phyloP scores from a whole-genome alignment of 2,888 invertebrate species.

The Acleris sparsana region DNA sequence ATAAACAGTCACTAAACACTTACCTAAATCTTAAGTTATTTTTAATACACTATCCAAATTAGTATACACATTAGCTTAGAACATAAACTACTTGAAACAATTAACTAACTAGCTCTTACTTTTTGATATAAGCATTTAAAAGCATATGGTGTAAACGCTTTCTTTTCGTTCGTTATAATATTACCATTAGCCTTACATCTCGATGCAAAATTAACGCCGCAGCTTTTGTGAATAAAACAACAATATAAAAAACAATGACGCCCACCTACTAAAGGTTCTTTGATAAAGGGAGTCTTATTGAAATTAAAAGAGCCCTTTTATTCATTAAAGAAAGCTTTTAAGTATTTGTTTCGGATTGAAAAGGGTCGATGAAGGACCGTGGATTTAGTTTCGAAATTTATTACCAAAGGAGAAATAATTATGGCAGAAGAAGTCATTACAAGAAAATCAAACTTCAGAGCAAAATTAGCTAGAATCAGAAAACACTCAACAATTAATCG shows the following conservation, averaged over 20 bases:
- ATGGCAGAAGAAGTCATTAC: constrained; percentile 11
- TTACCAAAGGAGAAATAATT: constrained; percentile 40
- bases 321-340: constrained; percentile 47
- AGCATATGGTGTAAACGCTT: constrained; percentile 26
- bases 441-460: constrained; percentile 3
- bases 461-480: constrained; percentile 6
- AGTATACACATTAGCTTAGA: constrained; percentile 37
- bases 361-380: constrained; percentile 56
- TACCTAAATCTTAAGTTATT: constrained; percentile 46
- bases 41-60: constrained; percentile 41
- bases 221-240: constrained; percentile 30
- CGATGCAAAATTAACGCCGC: constrained; percentile 26
- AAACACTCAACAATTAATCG: constrained; percentile 18
- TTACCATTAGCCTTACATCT: constrained; percentile 11
- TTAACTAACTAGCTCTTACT: constrained; percentile 17
- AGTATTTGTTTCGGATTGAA: constrained; percentile 56
- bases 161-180: constrained; percentile 16
- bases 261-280: constrained; percentile 19
- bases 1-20: constrained; percentile 45
- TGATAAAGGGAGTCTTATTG: constrained; percentile 29
- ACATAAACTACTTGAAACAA: constrained; percentile 8
- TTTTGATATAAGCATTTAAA: constrained; percentile 16
- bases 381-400: constrained; percentile 51
- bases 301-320: constrained; percentile 38
- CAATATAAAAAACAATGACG: constrained; percentile 21